Evolutionary conservation across 2,797 vertebrate genomes (phyloP).

Genomic region (Lacerta agilis): DNA sequence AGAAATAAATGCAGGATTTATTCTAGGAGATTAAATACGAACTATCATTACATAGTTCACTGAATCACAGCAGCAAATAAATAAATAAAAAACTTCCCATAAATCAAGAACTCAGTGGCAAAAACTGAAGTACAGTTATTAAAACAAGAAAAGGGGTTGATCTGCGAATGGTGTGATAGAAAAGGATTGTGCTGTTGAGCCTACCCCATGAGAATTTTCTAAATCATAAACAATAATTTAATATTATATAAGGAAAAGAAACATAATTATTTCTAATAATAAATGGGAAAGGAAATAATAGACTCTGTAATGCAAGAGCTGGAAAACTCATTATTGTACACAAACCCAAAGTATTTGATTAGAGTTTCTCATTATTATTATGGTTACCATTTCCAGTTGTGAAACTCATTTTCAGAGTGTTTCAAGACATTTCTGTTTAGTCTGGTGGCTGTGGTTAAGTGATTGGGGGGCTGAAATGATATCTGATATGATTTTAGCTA

Average conservation of each 20-base stretch:
- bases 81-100: not conserved
- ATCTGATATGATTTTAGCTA: not conserved
- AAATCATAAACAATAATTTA: not conserved
- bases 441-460: not conserved
- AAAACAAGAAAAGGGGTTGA: not conserved
- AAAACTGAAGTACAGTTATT: not conserved
- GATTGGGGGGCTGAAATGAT: not conserved
- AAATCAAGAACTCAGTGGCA: not conserved
- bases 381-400: not conserved
- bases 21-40: not conserved
- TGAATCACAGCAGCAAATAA: not conserved
- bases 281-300: not conserved
- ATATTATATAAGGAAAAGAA: not conserved
- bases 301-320: not conserved
- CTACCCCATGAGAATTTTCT: not conserved
- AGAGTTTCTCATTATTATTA: not conserved
- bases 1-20: not conserved
- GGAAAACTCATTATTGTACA: not conserved
- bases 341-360: not conserved
- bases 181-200: not conserved
- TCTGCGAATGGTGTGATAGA: not conserved
- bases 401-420: not conserved
- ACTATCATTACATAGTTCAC: slow-evolving; percentile 4
- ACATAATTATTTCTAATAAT: not conserved
- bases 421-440: not conserved